Conservation (phyloP, 2,113 vertebrate species). For the Hiodon alosoides region DNA sequence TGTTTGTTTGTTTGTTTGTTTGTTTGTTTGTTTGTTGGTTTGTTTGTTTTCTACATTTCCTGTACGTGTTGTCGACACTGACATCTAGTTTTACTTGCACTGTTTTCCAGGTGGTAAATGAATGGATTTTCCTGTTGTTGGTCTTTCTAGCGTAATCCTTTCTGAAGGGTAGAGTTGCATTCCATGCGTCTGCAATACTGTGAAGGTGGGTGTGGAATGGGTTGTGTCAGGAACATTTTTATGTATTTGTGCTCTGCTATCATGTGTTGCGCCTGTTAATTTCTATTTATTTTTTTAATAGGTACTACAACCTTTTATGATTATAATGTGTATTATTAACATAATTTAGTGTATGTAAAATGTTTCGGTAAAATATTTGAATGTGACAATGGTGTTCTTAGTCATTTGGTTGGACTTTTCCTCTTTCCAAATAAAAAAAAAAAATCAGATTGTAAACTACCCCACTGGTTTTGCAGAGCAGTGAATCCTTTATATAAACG, state of each 20-base stretch:
- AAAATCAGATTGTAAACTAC: too few relatives aligned
- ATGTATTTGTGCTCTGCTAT: conserved; percentile 75
- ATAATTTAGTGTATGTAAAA: conserved; percentile 82
- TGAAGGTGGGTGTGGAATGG: conserved; percentile 51
- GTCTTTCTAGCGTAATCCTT: conserved; percentile 63
- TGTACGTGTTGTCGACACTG: conserved; percentile 70
- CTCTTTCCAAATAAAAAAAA: conserved; percentile 9
- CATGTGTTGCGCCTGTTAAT: conserved; percentile 52
- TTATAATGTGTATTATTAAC: conserved; percentile 76
- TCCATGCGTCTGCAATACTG: conserved; percentile 35
- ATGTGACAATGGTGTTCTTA: conserved; percentile 55
- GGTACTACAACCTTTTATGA: conserved; percentile 66
- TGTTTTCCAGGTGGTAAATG: conserved; percentile 64
- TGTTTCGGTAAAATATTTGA: conserved; percentile 82
- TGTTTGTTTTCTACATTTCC: conserved; percentile 62
- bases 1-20: conserved; percentile 54
- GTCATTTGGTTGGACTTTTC: conserved; percentile 15
- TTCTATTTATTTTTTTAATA: conserved; percentile 51
- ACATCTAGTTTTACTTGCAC: conserved; percentile 75
- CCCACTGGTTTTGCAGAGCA: too few relatives aligned
- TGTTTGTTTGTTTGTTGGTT: conserved; percentile 54
- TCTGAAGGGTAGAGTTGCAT: conserved; percentile 56
- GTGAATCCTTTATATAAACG: too few relatives aligned
- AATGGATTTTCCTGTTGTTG: conserved; percentile 64
- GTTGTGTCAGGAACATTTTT: conserved; percentile 52